Percentiles rank a stretch among this genome's conserved stretches.
Evolutionary conservation across 2,113 vertebrate species (phyloP).

Genomic region (Lontra canadensis): DNA sequence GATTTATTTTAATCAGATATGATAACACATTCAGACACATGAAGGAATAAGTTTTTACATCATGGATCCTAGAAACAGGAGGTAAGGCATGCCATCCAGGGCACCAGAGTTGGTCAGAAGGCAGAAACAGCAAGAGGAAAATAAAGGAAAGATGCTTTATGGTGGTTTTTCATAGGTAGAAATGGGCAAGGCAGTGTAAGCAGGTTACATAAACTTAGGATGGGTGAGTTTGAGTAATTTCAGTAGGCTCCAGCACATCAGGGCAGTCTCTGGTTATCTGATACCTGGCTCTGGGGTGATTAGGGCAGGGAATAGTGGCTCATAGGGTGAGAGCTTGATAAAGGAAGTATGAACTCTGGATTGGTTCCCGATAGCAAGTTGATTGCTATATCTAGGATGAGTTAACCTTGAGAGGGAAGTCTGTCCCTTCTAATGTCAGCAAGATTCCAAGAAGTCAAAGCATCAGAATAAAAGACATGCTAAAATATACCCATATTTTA

Average conservation of each 20-base stretch:
- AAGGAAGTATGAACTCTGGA: not conserved
- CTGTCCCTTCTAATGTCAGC: not conserved
- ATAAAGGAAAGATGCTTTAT: rapidly evolving
- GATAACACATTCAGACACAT: not conserved
- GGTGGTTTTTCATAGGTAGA: not conserved
- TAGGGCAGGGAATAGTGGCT: rapidly evolving
- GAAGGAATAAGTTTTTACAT: not conserved
- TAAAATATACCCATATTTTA: not conserved
- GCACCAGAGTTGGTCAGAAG: not conserved
- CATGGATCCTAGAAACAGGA: not conserved
- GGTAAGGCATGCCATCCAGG: rapidly evolving
- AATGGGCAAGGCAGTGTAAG: not conserved
- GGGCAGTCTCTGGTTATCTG: not conserved
- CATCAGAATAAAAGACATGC: not conserved
- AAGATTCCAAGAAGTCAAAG: not conserved
- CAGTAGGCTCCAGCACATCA: rapidly evolving
- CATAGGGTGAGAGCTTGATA: not conserved
- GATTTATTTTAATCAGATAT: not conserved
- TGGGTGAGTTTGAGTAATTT: not conserved
- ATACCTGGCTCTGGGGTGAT: not conserved
- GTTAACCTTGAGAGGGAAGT: not conserved
- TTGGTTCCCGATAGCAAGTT: not conserved
- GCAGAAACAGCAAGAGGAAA: rapidly evolving
- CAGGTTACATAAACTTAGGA: not conserved
- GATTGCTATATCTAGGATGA: not conserved